These are phyloP conservation scores for Tiaroga cobitis DNA, from an alignment of 2,797 vertebrate genomes.

Conservation along the genomic window DNA sequence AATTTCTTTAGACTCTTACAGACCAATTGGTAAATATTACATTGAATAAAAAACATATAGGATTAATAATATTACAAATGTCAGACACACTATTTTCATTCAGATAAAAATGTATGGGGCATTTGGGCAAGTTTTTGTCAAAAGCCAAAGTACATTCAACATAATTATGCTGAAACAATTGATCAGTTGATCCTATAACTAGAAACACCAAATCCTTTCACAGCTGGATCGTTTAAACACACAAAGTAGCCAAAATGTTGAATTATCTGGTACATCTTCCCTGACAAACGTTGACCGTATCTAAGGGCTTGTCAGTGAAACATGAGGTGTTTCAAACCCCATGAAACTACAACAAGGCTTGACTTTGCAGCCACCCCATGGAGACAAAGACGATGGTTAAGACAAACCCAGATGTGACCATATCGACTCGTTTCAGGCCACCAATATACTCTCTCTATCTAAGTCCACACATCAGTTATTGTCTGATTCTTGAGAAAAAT, in stretches of 20 bases:
- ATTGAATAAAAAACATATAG: neutral
- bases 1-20: conserved; percentile 54
- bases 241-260: conserved; percentile 27
- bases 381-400: conserved; percentile 55
- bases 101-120: neutral
- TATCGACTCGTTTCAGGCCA: conserved; percentile 75
- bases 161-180: neutral
- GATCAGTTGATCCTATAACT: conserved; percentile 9
- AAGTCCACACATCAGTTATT: conserved; percentile 84
- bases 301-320: conserved; percentile 42
- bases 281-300: conserved; percentile 37
- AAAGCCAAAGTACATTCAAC: neutral
- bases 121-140: neutral
- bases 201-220: neutral
- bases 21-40: neutral
- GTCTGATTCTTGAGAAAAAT: conserved; percentile 87
- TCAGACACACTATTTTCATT: neutral
- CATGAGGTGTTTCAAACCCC: conserved; percentile 32
- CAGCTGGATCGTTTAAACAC: conserved; percentile 31
- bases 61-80: neutral
- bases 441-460: conserved; percentile 76
- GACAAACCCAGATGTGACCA: conserved; percentile 74
- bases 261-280: conserved; percentile 36
- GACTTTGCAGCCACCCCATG: conserved; percentile 45
- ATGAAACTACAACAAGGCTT: conserved; percentile 52